Evolutionary conservation across 2,888 invertebrate genomes (phyloP), one percentile per base, ranked within the genome.

Genomic region (Andrena bicolor): DNA sequence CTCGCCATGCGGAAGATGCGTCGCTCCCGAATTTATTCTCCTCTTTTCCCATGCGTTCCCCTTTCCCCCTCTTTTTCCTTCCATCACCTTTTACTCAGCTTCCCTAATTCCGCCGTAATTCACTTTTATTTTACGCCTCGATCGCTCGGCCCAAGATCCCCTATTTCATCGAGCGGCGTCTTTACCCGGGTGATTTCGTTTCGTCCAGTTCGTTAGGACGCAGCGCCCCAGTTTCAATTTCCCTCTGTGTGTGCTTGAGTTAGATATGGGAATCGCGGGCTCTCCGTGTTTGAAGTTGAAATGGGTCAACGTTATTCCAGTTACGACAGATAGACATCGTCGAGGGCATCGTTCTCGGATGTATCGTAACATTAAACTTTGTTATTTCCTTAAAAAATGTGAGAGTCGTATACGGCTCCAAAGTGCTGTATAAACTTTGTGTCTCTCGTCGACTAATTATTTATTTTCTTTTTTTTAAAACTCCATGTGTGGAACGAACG

Each of bases 141-240:
- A 16, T 20, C 26, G 13, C 13, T 26, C 6, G 30, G 49, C 30
- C 16, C 51, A n/a, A 23, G 35, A 53, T n/a, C 28, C 41, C 3
- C 26, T 13, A n/a, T 48, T 48, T 64, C 48, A 26, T 8, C 16
- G 8, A n/a, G 16, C 16, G 13, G 26, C 16, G 30, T 77, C 64
- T 20, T 7, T 23, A 13, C 32, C 20, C 5, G 16, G 13, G 20
- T n/a, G 65, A 68, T 71, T 82, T 79, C 76, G 71, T 82, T 71
- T 78, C 65, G 49, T 41, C 41, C 70, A 77, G 83, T 64, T 83
- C 75, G 75, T 78, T 80, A 78, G 80, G 64, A 74, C 58, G 53
- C 80, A 56, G 64, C 73, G 78, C 58, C 60, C 70, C 86, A 58
- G 77, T 86, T 86, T 86, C 86, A 79, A 83, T 84, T 76, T 70